phyloP scores from a whole-genome alignment of 2,797 vertebrate species.

The Rhabdomys pumilio region DNA sequence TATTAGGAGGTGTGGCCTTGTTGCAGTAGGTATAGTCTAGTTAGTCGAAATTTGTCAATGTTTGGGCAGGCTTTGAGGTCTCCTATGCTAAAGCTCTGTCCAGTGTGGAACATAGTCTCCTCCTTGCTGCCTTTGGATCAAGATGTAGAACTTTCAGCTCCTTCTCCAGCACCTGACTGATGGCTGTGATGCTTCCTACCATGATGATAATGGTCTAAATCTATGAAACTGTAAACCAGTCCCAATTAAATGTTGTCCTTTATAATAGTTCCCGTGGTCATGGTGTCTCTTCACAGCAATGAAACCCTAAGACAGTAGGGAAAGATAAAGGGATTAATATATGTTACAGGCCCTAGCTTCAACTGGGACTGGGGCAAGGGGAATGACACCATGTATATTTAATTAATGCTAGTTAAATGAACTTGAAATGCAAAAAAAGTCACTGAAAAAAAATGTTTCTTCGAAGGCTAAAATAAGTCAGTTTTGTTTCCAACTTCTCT shows the following conservation, averaged over 20 bases:
- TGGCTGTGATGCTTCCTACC: neutral
- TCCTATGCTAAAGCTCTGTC: neutral
- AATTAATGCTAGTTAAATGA: conserved; percentile 58
- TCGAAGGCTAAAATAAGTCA: neutral
- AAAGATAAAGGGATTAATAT: neutral
- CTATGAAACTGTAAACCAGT: neutral
- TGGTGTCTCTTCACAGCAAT: neutral
- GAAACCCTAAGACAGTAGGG: neutral
- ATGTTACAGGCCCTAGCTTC: neutral
- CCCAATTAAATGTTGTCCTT: neutral
- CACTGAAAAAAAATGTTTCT: conserved; percentile 14
- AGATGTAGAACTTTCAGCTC: neutral
- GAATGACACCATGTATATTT: neutral
- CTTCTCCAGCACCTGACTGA: neutral
- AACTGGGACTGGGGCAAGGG: neutral
- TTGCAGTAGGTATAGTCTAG: no score
- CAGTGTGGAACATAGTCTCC: neutral
- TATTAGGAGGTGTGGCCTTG: neutral
- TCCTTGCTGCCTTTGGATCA: neutral
- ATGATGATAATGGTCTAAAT: neutral
- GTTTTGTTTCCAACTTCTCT: conserved; percentile 50
- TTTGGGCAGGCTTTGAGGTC: neutral
- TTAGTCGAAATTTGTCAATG: neutral
- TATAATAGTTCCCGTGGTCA: neutral
- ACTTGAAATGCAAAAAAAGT: conserved; percentile 29